Conservation (phyloP, 2,888 invertebrate genomes). For the Branchellion lobata region DNA sequence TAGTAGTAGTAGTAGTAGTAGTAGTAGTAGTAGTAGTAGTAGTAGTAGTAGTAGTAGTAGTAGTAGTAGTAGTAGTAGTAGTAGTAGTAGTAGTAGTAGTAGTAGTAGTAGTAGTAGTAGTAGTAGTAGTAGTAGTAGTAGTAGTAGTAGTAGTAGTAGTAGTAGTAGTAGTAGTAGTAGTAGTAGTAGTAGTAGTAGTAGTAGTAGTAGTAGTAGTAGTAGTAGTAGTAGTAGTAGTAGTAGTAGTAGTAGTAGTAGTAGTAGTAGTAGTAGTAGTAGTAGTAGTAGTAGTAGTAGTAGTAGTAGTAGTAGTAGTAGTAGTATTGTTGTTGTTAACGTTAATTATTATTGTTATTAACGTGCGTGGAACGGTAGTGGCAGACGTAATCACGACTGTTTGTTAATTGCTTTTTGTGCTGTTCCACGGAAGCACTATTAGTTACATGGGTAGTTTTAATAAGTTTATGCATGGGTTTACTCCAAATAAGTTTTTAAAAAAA, state of each 20-base stretch:
- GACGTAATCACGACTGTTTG: neutral
- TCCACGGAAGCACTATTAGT: too few relatives aligned
- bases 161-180: conserved; percentile 33
- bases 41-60: conserved; percentile 39
- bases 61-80: conserved; percentile 39
- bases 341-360: neutral
- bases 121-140: conserved; percentile 33
- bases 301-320: conserved; percentile 33
- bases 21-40: conserved; percentile 35
- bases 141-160: conserved; percentile 33
- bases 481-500: too few relatives aligned
- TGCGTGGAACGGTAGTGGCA: neutral
- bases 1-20: conserved; percentile 13
- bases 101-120: conserved; percentile 15
- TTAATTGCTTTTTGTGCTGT: too few relatives aligned
- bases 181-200: conserved; percentile 33
- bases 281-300: conserved; percentile 39
- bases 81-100: conserved; percentile 37
- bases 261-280: conserved; percentile 36
- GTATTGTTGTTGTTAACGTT: too few relatives aligned
- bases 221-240: conserved; percentile 28
- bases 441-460: too few relatives aligned
- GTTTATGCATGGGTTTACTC: too few relatives aligned
- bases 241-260: conserved; percentile 31
- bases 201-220: conserved; percentile 31